Evolutionary conservation across 37 sponge, comb jelly and placozoan genomes (phyloP), one percentile per base, ranked within the genome.

Genomic region (Chondrosia reniformis): DNA sequence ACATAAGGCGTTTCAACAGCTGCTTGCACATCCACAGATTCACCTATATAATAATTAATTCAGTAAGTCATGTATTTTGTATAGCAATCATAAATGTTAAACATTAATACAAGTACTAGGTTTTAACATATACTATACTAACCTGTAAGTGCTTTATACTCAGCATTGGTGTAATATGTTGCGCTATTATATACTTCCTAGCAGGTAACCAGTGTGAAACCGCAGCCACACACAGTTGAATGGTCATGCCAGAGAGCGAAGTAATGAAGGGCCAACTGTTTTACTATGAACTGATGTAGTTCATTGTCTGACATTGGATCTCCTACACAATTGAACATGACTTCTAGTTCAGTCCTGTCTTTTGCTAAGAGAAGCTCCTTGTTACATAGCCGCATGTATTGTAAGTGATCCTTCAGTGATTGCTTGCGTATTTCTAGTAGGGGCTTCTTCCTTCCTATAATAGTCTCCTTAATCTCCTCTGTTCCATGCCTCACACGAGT

Each of bases 181-280:
- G 62, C 61, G 3, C 36, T 33, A 41, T 81, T 45, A 73, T 80
- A 80, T 24, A 80, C 49, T 12, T 42, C 56, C 55, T 38, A 24
- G 9, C 62, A 25, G 49, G 80, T 32, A 32, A 79, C 36, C 45
- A 63, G 43, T 7, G 67, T 67, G 42, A 43, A 80, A 2, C 80
- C 80, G 4, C 41, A 43, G 46, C 55, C 36, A 5, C 62, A 45
- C 13, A 80, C 38, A 22, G 80, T 80, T 46, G 80, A 67, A 33
- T 80, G 80, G 36, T 80, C 80, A 67, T 80, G 80, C 80, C 80
- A 80, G 4, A 80, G 27, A 61, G 63, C 63, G n/a, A 61, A 61
- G 63, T 61, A 8, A 28, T 28, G 63, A 28, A 22, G 63, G n/a
- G 63, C 27, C 8, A 61, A 25, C 8, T 12, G 27, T 25, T 12